Base-by-base conservation (phyloP, 2,113 vertebrate genomes). In the Lathamus discolor region DNA sequence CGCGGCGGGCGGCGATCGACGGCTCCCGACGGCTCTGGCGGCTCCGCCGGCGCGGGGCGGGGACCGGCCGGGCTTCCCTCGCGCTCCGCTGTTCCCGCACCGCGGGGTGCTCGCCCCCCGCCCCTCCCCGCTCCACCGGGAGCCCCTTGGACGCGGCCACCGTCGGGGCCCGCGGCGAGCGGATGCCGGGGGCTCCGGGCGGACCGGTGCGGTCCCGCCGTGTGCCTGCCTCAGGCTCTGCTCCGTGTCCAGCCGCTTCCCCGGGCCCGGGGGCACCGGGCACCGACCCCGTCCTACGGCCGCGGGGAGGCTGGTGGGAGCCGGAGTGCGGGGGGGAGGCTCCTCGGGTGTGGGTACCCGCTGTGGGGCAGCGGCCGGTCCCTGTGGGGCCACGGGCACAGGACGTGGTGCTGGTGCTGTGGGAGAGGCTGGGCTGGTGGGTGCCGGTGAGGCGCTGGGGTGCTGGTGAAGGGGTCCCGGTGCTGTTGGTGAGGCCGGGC, bases 221-320 rank as follows among this genome's bases (percentile, higher is more conserved):
- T 54, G 37, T 43, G 48, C 43, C 8, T 11, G 27, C 51, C 31
- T n/a, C 8, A 18, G 20, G 29, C 9, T 81, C 10, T 0, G 2
- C 51, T 57, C 25, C 4, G 5, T 49, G 62, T 22, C 8, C 13
- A 5, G 55, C 46, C 24, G 23, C 10, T 31, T 75, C 14, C 25
- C 7, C 3, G 3, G 7, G 9, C 33, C 24, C 3, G 20, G 29
- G 37, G 17, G 16, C 17, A 10, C 46, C 6, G 7, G 4, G 13
- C 6, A 4, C 49, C 1, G 12, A 63, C 19, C 11, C 24, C 2
- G 3, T 64, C 37, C 39, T 57, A 3, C 24, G 1, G 1, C 13
- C 31, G 37, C 3, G 1, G 11, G 41, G 81, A 48, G 39, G 35
- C 62, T 70, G 59, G 6, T 2, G 29, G 37, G 16, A 48, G 16